Conservation (phyloP, 2,113 vertebrate species). For the human (Homo sapiens) region DNA sequence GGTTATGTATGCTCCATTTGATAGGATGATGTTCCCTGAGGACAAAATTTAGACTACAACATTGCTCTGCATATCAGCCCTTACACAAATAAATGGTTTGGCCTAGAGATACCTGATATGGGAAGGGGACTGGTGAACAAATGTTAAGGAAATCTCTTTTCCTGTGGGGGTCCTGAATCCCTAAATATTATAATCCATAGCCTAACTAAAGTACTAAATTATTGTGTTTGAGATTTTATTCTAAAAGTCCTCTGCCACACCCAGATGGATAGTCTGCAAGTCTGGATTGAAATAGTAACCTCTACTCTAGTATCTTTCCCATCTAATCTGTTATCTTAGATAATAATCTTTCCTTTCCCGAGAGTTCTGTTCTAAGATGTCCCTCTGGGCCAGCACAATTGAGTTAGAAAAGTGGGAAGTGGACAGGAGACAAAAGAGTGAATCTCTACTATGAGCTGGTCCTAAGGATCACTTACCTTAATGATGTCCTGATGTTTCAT, state of each 20-base stretch:
- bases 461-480: background rate
- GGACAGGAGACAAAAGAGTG: background rate
- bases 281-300: background rate
- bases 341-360: background rate
- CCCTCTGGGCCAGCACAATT: background rate
- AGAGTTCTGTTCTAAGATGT: background rate
- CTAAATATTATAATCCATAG: background rate
- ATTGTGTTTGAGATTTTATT: background rate
- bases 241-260: background rate
- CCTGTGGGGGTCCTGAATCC: background rate
- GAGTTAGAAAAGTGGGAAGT: background rate
- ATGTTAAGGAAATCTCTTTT: background rate
- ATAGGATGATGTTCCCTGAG: background rate
- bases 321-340: background rate
- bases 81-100: background rate
- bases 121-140: background rate
- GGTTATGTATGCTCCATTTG: too few species aligned
- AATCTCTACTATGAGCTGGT: background rate
- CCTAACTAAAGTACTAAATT: background rate
- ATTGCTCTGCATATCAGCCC: background rate
- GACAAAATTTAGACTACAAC: background rate
- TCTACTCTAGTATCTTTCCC: background rate
- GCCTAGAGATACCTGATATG: background rate
- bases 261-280: background rate
- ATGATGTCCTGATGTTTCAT: background rate